Base-by-base conservation (phyloP, 2,888 invertebrate species). In the Oxyteleia sp. region DNA sequence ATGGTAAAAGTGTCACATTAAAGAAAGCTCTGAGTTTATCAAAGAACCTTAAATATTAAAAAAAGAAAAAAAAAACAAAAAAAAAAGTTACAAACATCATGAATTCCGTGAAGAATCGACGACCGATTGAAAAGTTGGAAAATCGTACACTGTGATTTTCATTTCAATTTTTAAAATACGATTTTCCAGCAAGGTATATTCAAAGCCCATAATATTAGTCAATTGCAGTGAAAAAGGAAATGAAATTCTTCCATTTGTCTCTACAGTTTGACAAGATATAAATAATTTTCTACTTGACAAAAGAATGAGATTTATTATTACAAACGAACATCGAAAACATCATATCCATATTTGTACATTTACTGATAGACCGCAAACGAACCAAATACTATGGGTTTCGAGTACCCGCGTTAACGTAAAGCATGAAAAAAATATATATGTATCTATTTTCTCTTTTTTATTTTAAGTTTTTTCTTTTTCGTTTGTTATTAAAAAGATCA, bases 141-240 rank as follows among this genome's bases (percentile, higher is more conserved):
- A 71, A 29, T 64, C 51, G 59, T 72, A 32, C 32, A 35, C 26
- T 10, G n/a, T n/a, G 13, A 55, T 45, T 64, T 55, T 35, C n/a
- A 13, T n/a, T n/a, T 16, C n/a, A 49, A 11, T 11, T 2, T 47
- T 47, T 20, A 5, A 68, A 26, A 49, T 41, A 66, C 72, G 43
- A 74, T 11, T 66, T 51, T 74, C 61, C 68, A n/a, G 7, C 26
- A 15, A 68, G 47, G 79, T 80, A 66, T 32, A 61, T 72, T 80
- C 81, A 74, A 81, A 81, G 74, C 81, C 74, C 74, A 81, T 81
- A 68, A 55, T 63, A 68, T 55, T 38, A 26, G 10, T 38, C 49
- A 10, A 32, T 18, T 53, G 11, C 1, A 29, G 16, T 13, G n/a
- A 35, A 13, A 26, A 16, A 49, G 7, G 29, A 53, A 15, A 32